Conservation (phyloP, 1,140 invertebrate genomes). For the Drosophila arizonae region DNA sequence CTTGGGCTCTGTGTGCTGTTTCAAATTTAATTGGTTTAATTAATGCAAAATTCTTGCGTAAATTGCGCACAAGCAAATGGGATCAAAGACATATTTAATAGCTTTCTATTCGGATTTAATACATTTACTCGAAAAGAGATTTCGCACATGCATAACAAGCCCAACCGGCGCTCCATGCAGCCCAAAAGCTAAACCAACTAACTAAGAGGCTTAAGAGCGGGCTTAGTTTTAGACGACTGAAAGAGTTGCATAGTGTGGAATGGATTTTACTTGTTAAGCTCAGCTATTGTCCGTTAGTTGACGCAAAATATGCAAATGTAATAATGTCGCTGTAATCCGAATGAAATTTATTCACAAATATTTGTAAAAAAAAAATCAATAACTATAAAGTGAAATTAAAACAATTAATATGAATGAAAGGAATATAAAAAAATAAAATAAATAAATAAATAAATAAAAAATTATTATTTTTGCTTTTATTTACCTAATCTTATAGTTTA, state of each 20-base stretch:
- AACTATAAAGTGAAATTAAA: no score
- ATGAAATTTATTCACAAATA: no score
- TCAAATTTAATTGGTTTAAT: slow-evolving; percentile 63
- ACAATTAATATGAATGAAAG: no score
- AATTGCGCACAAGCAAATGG: slow-evolving; percentile 57
- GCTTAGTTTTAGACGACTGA: slow-evolving; percentile 18
- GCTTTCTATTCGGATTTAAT: slow-evolving; percentile 34
- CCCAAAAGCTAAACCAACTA: slow-evolving; percentile 12
- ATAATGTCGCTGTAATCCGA: no score
- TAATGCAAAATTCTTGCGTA: slow-evolving; percentile 64
- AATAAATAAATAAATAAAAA: no score
- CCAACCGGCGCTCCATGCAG: slow-evolving; percentile 8
- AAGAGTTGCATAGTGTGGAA: neutral
- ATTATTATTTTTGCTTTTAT: no score
- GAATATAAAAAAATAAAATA: no score
- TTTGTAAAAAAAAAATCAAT: no score
- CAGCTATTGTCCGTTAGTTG: no score
- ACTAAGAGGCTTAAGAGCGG: slow-evolving; percentile 24
- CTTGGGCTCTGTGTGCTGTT: slow-evolving; percentile 5
- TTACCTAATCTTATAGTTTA: neutral
- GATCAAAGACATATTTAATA: slow-evolving; percentile 60
- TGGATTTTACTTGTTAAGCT: neutral
- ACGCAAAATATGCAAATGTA: no score
- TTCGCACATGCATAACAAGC: neutral
- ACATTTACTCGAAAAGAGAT: slow-evolving; percentile 30